Conservation (phyloP, 2,113 vertebrate genomes). For the Ascaphus truei region DNA sequence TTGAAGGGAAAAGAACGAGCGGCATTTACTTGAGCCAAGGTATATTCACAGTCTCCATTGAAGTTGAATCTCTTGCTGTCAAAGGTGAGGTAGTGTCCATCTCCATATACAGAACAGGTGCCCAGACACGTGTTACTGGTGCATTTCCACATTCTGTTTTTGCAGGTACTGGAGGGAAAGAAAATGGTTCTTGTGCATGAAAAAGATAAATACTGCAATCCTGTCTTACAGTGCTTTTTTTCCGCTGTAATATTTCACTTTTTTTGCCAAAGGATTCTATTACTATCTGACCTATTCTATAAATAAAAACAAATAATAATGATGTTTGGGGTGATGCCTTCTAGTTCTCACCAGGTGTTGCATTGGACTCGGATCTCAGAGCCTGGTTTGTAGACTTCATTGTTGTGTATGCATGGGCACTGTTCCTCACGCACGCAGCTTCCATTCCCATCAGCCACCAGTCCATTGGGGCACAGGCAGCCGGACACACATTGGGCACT, state of each 20-base stretch:
- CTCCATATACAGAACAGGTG: conserved; percentile 83
- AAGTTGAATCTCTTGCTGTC: conserved; percentile 77
- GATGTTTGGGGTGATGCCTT: too few species aligned
- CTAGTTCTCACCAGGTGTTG: conserved; percentile 66
- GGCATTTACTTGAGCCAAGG: conserved; percentile 68
- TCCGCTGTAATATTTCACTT: too few species aligned
- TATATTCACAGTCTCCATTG: conserved; percentile 82
- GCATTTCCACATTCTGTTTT: conserved; percentile 75
- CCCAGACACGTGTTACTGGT: conserved; percentile 63
- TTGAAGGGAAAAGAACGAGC: not conserved
- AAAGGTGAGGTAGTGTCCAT: conserved; percentile 82
- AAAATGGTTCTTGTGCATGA: too few species aligned
- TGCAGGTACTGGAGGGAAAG: conserved; percentile 62
- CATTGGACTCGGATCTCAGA: conserved; percentile 59
- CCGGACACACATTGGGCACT: conserved; percentile 60
- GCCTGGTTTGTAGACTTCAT: conserved; percentile 54
- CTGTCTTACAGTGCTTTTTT: too few species aligned
- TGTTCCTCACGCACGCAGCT: conserved; percentile 51
- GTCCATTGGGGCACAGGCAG: conserved; percentile 63
- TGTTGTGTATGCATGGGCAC: conserved; percentile 70
- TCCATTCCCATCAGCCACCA: conserved; percentile 60
- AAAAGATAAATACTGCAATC: too few species aligned
- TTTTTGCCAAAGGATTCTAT: too few species aligned
- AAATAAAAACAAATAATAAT: too few species aligned
- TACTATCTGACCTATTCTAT: too few species aligned